Base-by-base conservation (phyloP, 2,888 invertebrate species). In the Scaeva pyrastri region DNA sequence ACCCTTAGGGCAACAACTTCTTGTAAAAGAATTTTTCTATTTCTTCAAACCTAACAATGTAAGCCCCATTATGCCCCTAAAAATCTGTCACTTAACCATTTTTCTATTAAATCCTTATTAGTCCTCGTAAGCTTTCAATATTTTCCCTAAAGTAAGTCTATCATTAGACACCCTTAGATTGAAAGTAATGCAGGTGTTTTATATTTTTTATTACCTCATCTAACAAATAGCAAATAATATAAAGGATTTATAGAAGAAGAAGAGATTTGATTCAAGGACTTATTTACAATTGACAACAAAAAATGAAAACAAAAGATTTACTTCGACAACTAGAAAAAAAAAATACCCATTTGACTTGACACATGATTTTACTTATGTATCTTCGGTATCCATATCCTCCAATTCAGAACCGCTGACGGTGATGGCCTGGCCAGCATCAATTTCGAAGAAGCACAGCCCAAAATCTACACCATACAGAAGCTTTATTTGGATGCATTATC, bases 301-400 rank as follows among this genome's bases (percentile, higher is more conserved):
- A n/a, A 39, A 21, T 7, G 10, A 43, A 62, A 36, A n/a, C n/a
- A 52, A 50, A 60, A 60, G 26, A 45, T 68, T 39, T 36, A 6
- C 19, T 19, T 48, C 41, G 36, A 31, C 8, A 31, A 31, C 31
- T 31, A 31, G 31, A 31, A 31, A 5, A 31, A 31, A 31, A 1
- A 31, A 31, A 31, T 0, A n/a, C n/a, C n/a, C n/a, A n/a, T n/a
- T n/a, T n/a, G n/a, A n/a, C n/a, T 74, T 60, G 68, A 74, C 66
- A 60, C 68, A 74, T 80, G 31, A 55, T 73, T 73, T 79, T 80
- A 11, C 5, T 0, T 11, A 50, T 2, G n/a, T n/a, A n/a, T n/a
- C n/a, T n/a, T n/a, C n/a, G n/a, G n/a, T n/a, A n/a, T n/a, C n/a
- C n/a, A n/a, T n/a, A n/a, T n/a, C n/a, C n/a, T n/a, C n/a, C n/a